Evolutionary conservation across 2,888 invertebrate species (phyloP).

Genomic region (Watsonalla binaria): DNA sequence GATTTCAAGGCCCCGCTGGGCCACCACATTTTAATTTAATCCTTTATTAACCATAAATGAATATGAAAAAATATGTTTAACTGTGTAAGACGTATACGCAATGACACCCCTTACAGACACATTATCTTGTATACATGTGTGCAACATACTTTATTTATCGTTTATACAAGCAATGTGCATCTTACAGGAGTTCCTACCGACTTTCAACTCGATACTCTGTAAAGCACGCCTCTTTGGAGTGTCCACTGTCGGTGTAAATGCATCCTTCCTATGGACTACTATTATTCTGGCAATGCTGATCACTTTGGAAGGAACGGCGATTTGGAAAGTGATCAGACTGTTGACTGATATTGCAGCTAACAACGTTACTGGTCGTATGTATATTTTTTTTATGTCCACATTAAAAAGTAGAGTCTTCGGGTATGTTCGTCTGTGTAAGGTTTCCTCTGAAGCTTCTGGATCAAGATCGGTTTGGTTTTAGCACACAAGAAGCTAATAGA

Average conservation of each 20-base stretch:
- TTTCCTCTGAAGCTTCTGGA: no score
- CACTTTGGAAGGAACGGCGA: conserved; percentile 32
- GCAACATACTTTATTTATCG: background rate
- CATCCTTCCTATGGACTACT: conserved; percentile 27
- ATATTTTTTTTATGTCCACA: background rate
- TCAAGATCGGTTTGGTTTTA: no score
- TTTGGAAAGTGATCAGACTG: conserved; percentile 41
- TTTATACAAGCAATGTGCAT: conserved; percentile 1
- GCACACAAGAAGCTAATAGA: no score
- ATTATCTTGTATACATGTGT: no score
- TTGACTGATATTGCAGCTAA: conserved; percentile 26
- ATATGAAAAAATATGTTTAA: no score
- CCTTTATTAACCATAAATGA: no score
- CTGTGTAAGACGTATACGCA: no score
- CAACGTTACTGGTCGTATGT: conserved; percentile 34
- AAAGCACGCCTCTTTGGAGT: conserved; percentile 48
- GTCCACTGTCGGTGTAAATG: conserved; percentile 29
- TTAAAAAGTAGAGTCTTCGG: no score
- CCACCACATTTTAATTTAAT: no score
- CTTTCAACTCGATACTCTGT: conserved; percentile 34
- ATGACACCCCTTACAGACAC: no score
- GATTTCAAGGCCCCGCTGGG: no score
- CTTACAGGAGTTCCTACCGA: conserved; percentile 45
- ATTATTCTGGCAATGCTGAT: conserved; percentile 32
- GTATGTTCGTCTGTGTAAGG: no score